phyloP scores from a whole-genome alignment of 2,113 vertebrate species.

The Dicaeum eximium region DNA sequence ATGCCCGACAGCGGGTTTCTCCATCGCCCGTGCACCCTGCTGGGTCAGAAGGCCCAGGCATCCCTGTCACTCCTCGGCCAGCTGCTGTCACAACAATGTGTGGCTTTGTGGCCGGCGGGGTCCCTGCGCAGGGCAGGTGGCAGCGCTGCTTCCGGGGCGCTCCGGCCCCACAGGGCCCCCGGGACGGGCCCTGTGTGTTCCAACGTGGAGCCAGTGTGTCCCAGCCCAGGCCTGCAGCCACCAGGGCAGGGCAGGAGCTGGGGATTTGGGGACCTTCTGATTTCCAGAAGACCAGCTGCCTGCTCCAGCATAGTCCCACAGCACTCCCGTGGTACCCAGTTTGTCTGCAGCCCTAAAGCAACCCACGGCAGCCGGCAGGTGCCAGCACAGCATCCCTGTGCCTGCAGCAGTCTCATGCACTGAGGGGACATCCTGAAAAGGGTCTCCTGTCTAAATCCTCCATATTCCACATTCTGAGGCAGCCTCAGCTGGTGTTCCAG shows the following conservation, averaged over 20 bases:
- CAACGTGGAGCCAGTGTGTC: rapidly evolving
- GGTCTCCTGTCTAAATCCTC: background rate
- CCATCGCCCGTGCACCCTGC: rapidly evolving
- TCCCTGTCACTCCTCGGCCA: background rate
- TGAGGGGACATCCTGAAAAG: background rate
- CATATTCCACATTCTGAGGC: rapidly evolving
- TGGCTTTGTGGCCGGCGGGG: background rate
- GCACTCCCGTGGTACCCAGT: rapidly evolving
- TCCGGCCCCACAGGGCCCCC: background rate
- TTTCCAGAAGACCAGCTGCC: background rate
- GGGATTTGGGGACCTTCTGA: background rate
- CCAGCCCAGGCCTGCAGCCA: background rate
- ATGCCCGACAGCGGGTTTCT: background rate
- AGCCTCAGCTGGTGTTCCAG: background rate
- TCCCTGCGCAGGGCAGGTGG: background rate
- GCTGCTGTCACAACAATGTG: conserved; percentile 30
- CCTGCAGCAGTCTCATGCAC: rapidly evolving
- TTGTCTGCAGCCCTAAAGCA: background rate
- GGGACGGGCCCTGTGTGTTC: background rate
- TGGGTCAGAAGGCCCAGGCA: background rate
- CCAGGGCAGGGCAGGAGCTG: background rate
- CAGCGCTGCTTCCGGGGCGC: background rate
- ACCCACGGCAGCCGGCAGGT: background rate
- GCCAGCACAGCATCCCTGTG: background rate
- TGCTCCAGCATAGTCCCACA: rapidly evolving